Evolutionary conservation across 2,888 invertebrate genomes (phyloP).

Genomic region (Trichopria drosophilae): DNA sequence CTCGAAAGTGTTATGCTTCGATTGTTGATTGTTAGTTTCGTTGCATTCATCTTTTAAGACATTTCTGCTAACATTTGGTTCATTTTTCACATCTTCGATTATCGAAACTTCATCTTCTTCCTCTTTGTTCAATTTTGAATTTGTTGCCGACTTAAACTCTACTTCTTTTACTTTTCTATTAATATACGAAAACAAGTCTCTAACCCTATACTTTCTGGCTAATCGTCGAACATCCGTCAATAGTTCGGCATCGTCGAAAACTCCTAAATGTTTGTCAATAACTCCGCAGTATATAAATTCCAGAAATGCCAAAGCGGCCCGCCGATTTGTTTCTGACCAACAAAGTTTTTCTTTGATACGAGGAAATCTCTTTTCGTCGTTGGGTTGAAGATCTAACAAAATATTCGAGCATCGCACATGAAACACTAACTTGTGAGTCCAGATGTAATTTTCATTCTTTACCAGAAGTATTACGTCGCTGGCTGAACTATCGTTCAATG

Average conservation of each 20-base stretch:
- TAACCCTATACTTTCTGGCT: slow-evolving; percentile 48
- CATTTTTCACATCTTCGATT: neutral
- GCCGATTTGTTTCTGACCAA: slow-evolving; percentile 46
- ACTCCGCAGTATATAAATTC: slow-evolving; percentile 56
- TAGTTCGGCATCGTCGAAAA: slow-evolving; percentile 35
- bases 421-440: slow-evolving; percentile 59
- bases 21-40: neutral
- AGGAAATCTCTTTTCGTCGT: slow-evolving; percentile 36
- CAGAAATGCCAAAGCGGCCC: slow-evolving; percentile 51
- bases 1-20: neutral
- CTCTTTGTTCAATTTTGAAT: slow-evolving; percentile 2
- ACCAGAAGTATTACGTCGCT: slow-evolving; percentile 58
- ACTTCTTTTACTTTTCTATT: slow-evolving; percentile 27
- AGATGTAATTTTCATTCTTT: slow-evolving; percentile 52
- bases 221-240: slow-evolving; percentile 40
- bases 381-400: slow-evolving; percentile 48
- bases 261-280: slow-evolving; percentile 39
- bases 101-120: no score
- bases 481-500: slow-evolving; percentile 50
- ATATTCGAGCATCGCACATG: slow-evolving; percentile 56
- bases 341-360: slow-evolving; percentile 43
- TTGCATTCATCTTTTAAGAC: neutral
- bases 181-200: slow-evolving; percentile 46
- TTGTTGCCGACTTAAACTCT: slow-evolving; percentile 9
- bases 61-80: slow-evolving; percentile 4